phyloP scores from a whole-genome alignment of 2,113 vertebrate species.

The Calidris pugnax region DNA sequence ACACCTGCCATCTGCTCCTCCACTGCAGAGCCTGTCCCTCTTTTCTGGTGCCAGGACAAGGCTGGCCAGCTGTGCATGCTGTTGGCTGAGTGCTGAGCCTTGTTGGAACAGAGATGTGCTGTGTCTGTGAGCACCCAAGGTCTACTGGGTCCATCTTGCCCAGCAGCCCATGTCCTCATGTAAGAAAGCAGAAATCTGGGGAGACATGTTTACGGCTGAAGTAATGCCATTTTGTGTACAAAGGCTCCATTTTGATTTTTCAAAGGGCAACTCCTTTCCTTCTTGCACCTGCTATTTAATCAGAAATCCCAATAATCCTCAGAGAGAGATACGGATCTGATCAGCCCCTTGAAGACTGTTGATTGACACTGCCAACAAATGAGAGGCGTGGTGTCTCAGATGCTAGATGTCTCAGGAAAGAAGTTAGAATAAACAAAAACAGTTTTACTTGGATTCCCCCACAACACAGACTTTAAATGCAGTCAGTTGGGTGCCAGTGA shows the following conservation, averaged over 20 bases:
- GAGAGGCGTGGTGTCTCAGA: not conserved
- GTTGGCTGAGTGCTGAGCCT: rapidly evolving
- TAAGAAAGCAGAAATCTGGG: not conserved
- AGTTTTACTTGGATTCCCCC: not conserved
- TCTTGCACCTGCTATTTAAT: not conserved
- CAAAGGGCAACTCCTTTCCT: not conserved
- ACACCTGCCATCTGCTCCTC: not conserved
- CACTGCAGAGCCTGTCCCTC: not conserved
- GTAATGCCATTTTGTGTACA: not conserved
- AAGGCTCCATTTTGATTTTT: not conserved
- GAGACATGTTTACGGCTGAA: rapidly evolving
- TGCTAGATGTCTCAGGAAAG: constrained; percentile 1
- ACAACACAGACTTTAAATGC: not conserved
- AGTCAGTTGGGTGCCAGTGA: not conserved
- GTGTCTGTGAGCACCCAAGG: not conserved
- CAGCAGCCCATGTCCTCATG: not conserved
- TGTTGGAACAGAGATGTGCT: not conserved
- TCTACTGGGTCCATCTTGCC: not conserved
- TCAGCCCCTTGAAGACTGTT: not conserved
- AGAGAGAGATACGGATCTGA: not conserved
- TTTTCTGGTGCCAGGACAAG: not conserved
- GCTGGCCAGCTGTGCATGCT: not conserved
- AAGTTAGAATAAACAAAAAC: not conserved
- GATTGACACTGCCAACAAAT: not conserved
- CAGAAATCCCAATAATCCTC: not conserved